Evolutionary conservation across 2,113 vertebrate species (phyloP), one percentile per base, ranked within the genome.

Genomic region (Xiphias gladius): DNA sequence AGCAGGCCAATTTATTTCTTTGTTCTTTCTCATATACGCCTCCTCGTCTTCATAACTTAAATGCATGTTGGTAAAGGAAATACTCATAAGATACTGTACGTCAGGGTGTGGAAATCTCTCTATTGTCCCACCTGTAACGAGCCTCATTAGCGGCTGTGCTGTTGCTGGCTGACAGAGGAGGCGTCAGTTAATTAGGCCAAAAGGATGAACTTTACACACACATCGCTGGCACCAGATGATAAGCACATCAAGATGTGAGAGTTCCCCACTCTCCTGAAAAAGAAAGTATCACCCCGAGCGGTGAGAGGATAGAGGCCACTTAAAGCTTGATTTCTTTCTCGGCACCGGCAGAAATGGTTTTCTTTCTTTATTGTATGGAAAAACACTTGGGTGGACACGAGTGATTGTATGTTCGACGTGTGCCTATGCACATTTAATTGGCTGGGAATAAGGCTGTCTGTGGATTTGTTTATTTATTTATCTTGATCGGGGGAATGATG

Each of bases 111-210:
- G 70, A 72, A 63, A 80, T 79, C 79, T 79, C 79, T 67, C 22
- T 39, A 57, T 76, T 65, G 77, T 84, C 28, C 54, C 86, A 86
- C 78, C 76, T 86, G 86, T 89, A 89, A 89, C n/a, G 55, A 75
- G 83, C 85, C 90, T 92, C 83, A 89, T 93, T 90, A 93, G 88
- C 26, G 83, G 70, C 57, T 39, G 2, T 59, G 66, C 72, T 1
- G 72, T 41, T 79, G 79, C 66, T 62, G 67, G 57, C 91, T 86
- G 90, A 90, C 91, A 82, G 85, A 67, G 73, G 68, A 88, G 83
- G 79, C 74, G 57, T 83, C 83, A 84, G 89, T 81, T 93, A 93
- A 93, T 93, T 91, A 87, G 90, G 79, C 80, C 88, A 86, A 86
- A 77, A 89, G 85, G 81, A 84, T 89, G 89, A 92, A 92, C 90